These are phyloP conservation scores for zebrafish (Danio rerio) DNA, from an alignment of 2,113 vertebrate species.

Conservation along the genomic window GRCz12tu NC_133199.1:16682001-16682500, in stretches of 20 bases:
- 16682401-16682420: conserved; percentile 1
- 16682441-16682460: neutral
- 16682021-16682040: conserved; percentile 37
- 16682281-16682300: neutral
- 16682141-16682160: conserved; percentile 46
- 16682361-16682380: conserved; percentile 83
- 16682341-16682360: conserved; percentile 80
- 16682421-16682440: neutral
- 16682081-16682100: conserved; percentile 55
- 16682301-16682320: conserved; percentile 81
- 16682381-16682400: conserved; percentile 87
- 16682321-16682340: conserved; percentile 80
- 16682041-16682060: conserved; percentile 9
- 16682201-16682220: conserved; percentile 67
- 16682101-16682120: conserved; percentile 61
- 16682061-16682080: conserved; percentile 50
- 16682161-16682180: conserved; percentile 65
- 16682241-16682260: neutral
- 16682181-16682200: conserved; percentile 64
- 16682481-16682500: neutral
- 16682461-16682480: neutral
- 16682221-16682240: conserved; percentile 54
- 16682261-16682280: conserved; percentile 4
- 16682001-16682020: neutral
- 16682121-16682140: conserved; percentile 57